Evolutionary conservation across 2,113 vertebrate genomes (phyloP).

Genomic region (Lates calcarifer): DNA sequence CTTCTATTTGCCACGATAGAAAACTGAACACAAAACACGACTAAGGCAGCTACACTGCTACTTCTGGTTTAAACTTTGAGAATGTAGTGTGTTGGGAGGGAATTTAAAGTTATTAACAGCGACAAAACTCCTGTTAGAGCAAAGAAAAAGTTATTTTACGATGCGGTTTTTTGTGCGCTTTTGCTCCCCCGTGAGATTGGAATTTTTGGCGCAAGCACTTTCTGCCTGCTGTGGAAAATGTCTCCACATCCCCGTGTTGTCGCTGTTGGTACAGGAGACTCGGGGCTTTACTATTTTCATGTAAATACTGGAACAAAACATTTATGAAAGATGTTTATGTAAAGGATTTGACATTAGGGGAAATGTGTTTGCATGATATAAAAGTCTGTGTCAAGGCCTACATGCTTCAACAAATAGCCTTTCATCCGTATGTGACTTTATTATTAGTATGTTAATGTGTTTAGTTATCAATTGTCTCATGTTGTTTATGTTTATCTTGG

Average conservation of each 20-base stretch:
- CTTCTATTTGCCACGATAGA: not conserved
- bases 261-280: slow-evolving; percentile 59
- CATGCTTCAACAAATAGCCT: not conserved
- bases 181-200: slow-evolving; percentile 77
- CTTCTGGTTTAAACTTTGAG: not conserved
- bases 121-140: not conserved
- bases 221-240: slow-evolving; percentile 62
- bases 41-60: not conserved
- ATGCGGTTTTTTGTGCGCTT: slow-evolving; percentile 54
- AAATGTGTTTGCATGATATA: not conserved
- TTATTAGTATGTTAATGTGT: not conserved
- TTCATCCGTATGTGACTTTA: not conserved
- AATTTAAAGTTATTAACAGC: not conserved
- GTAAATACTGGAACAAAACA: not conserved
- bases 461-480: not conserved
- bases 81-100: not conserved
- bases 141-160: slow-evolving; percentile 41
- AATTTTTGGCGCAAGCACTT: slow-evolving; percentile 72
- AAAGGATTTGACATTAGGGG: not conserved
- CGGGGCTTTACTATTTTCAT: not conserved
- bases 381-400: not conserved
- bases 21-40: not conserved
- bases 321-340: not conserved
- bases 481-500: not conserved
- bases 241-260: slow-evolving; percentile 68